Percentiles rank a stretch among this genome's conserved stretches.
Evolutionary conservation across 2,888 invertebrate genomes (phyloP).

Genomic region (Phania funesta): DNA sequence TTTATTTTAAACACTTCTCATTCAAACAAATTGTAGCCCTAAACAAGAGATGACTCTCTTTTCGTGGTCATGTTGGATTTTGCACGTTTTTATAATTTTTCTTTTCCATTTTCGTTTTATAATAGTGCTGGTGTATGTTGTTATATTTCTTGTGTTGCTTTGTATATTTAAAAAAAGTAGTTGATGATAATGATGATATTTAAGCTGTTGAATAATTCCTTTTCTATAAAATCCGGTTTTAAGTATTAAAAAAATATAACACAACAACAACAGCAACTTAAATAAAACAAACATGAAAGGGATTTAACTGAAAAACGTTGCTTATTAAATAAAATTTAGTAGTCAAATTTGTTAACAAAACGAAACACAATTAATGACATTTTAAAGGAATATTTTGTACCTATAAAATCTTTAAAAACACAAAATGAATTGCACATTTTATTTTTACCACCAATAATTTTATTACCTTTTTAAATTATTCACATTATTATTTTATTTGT

Average conservation of each 20-base stretch:
- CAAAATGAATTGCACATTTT: no score
- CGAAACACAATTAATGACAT: no score
- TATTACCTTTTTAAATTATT: no score
- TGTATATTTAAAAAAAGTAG: conserved; percentile 27
- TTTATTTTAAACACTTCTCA: no score
- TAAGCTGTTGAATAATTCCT: conserved; percentile 66
- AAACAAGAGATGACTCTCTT: conserved; percentile 22
- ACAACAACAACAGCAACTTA: conserved; percentile 6
- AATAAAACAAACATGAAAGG: background rate
- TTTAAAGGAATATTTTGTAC: no score
- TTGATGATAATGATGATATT: conserved; percentile 53
- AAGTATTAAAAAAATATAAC: conserved; percentile 8
- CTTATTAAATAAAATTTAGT: no score
- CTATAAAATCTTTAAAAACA: no score
- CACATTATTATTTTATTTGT: no score
- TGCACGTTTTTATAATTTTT: conserved; percentile 62
- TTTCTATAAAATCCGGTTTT: conserved; percentile 66
- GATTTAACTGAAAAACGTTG: background rate
- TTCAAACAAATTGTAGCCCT: no score
- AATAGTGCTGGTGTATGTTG: conserved; percentile 25
- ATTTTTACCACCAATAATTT: no score
- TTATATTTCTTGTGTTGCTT: conserved; percentile 33
- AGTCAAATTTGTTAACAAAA: no score
- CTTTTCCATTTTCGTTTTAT: no score
- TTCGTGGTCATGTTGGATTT: conserved; percentile 15